phyloP scores from a whole-genome alignment of 2,888 invertebrate species.

The Hetaerina titia region DNA sequence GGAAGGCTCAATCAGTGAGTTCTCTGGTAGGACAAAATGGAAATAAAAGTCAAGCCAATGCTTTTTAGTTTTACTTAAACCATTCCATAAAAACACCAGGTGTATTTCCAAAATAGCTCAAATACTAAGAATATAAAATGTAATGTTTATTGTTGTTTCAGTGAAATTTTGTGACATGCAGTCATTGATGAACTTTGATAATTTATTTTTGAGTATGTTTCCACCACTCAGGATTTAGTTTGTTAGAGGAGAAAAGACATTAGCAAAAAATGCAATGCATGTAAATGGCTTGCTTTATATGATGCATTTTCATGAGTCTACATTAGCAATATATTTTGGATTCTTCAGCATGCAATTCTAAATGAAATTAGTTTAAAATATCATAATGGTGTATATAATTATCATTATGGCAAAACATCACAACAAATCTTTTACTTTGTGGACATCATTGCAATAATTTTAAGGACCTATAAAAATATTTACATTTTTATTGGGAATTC shows the following conservation, averaged over 20 bases:
- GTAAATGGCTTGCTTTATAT: background rate
- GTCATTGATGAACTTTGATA: background rate
- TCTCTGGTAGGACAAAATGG: slow-evolving; percentile 70
- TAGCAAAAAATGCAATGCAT: background rate
- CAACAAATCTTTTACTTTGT: background rate
- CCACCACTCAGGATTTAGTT: background rate
- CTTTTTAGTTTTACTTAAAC: slow-evolving; percentile 67
- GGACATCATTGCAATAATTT: too few species aligned
- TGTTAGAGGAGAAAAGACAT: background rate
- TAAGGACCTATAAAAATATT: too few species aligned
- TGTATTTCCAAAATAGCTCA: slow-evolving; percentile 18
- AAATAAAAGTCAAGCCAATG: slow-evolving; percentile 70
- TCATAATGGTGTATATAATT: background rate
- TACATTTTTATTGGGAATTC: too few species aligned
- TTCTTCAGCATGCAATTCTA: background rate
- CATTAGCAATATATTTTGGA: background rate
- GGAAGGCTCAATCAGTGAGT: slow-evolving; percentile 72
- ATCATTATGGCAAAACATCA: background rate
- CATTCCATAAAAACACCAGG: slow-evolving; percentile 2
- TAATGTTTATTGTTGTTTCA: background rate
- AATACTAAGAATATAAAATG: background rate
- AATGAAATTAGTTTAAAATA: background rate
- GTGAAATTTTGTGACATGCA: slow-evolving; percentile 32
- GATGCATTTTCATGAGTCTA: background rate
- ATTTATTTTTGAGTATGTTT: background rate